These are phyloP conservation scores for Corythaeola cristata DNA, from an alignment of 2,113 vertebrate species.

Conservation along the genomic window DNA sequence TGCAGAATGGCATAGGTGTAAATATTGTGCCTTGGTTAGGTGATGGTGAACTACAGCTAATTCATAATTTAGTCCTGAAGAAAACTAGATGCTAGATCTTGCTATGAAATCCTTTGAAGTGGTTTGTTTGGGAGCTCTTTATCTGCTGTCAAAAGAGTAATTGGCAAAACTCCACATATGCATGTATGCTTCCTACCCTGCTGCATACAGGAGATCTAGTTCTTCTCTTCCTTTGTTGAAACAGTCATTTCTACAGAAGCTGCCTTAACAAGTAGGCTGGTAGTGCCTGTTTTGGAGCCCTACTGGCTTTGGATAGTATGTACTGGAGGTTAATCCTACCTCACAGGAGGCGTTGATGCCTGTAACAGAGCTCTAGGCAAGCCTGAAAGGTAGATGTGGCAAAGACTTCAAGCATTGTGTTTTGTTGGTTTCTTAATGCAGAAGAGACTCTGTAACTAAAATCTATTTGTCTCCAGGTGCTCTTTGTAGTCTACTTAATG, in stretches of 20 bases:
- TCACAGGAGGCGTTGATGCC: background rate
- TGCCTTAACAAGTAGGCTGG: background rate
- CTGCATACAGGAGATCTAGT: rapidly evolving
- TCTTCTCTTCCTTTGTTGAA: background rate
- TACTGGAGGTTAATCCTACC: background rate
- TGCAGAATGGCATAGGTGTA: rapidly evolving
- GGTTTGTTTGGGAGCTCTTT: background rate
- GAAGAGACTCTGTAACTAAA: background rate
- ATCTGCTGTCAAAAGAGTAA: background rate
- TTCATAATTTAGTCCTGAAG: background rate
- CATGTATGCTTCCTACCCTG: rapidly evolving
- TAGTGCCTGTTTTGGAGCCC: background rate
- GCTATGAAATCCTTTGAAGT: rapidly evolving
- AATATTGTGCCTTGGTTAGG: rapidly evolving
- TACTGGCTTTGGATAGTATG: rapidly evolving
- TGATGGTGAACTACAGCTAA: rapidly evolving
- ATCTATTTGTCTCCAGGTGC: background rate
- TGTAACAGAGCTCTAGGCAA: background rate
- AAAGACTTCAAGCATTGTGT: background rate
- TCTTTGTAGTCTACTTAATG: background rate
- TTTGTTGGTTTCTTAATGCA: background rate
- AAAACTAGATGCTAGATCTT: rapidly evolving
- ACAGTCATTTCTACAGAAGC: rapidly evolving
- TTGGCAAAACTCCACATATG: rapidly evolving
- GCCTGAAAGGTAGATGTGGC: background rate